Conservation (phyloP, 37 sponge, comb jelly and placozoan species). For the Bolinopsis microptera region DNA sequence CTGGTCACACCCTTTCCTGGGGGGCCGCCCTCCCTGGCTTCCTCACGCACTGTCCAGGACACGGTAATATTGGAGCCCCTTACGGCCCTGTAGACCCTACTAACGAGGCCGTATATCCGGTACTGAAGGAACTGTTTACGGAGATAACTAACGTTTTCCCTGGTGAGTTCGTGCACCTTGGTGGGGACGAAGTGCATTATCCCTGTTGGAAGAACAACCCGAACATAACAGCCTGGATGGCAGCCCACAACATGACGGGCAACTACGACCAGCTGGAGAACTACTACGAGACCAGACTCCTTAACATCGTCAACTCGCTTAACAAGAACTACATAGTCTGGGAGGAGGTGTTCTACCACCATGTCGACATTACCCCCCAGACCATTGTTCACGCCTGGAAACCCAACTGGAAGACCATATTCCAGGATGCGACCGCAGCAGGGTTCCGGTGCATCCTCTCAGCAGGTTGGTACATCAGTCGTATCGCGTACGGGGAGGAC, state of each 20-base stretch:
- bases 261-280: conserved; percentile 70
- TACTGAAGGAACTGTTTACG: conserved; percentile 67
- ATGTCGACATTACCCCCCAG: conserved; percentile 65
- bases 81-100: conserved; percentile 73
- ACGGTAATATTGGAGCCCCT: neutral
- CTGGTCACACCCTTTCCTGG: conserved; percentile 73
- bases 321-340: conserved; percentile 73
- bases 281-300: conserved; percentile 68
- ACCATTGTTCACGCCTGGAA: conserved; percentile 73
- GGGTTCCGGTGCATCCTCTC: conserved; percentile 69
- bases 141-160: conserved; percentile 70
- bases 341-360: conserved; percentile 74
- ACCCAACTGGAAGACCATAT: neutral
- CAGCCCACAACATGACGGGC: conserved; percentile 68
- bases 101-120: conserved; percentile 64
- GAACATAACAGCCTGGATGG: conserved; percentile 60
- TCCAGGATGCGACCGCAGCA: conserved; percentile 64
- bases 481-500: conserved; percentile 68
- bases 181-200: conserved; percentile 76
- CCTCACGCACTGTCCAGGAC: conserved; percentile 54
- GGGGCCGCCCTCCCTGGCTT: conserved; percentile 59
- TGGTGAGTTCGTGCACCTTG: conserved; percentile 71
- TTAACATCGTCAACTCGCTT: conserved; percentile 61
- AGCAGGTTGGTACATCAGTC: conserved; percentile 75
- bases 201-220: conserved; percentile 70